Evolutionary conservation across 53 echinoderm and acorn worm species (phyloP), one percentile per base, ranked within the genome.

Genomic region (Holothuria scabra): DNA sequence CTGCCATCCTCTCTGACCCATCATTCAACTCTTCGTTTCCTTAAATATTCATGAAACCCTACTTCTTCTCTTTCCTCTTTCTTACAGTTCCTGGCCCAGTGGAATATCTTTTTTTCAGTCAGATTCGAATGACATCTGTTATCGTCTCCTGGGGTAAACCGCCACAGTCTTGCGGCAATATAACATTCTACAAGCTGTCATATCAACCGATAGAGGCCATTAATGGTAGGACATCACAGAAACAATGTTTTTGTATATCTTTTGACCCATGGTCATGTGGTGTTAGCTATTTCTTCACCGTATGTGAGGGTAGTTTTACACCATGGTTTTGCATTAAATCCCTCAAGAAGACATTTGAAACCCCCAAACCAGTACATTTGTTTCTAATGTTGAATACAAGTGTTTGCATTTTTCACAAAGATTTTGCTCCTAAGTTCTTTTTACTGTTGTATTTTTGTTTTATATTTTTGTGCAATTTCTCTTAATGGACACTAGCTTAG

Each of bases 141-240:
- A 94, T 86, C 10, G 87, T 97, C 23, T 90, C 90, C n/a, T 97
- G 97, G 97, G 86, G 61, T 14, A 60, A 83, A 48, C 97, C 97
- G 0, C 76, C 84, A 11, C 52, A 65, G n/a, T 86, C 97, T n/a
- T 93, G 93, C 70, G 97, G 97, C 21, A 56, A 56, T 46, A 84
- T 97, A 84, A 88, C 83, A 3, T 90, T 85, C 29, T 97, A 97
- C 60, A 85, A 88, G 31, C 78, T 97, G 65, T 92, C 90, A 80
- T 97, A 97, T 61, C 92, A 93, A 65, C 92, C 89, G 5, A 55
- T 83, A 34, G 65, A 90, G 30, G 86, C 94, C 28, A 93, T 95
- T 13, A 87, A 93, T 59, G 96, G 96, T 96, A 81, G 75, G 90
- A 19, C 66, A 61, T 25, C 13, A 23, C 9, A 10, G 23, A 8